phyloP scores from a whole-genome alignment of 2,888 invertebrate species.

The Steinernema hermaphroditum region DNA sequence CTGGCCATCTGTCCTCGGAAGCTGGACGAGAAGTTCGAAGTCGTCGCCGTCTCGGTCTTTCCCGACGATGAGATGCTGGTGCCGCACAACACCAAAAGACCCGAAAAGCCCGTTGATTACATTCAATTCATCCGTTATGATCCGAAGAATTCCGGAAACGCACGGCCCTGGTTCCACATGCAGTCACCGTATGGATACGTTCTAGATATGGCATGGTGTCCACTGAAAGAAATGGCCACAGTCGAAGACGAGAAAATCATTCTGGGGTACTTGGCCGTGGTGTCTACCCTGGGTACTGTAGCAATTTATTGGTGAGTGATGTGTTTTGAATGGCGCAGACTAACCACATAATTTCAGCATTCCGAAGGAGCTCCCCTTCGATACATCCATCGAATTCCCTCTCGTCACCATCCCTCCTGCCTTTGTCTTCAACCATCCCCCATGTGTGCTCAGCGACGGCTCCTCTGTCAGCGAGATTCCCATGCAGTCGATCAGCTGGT shows the following conservation, averaged over 20 bases:
- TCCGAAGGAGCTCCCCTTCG: not conserved
- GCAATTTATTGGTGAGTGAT: not conserved
- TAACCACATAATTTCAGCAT: not conserved
- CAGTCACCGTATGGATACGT: slow-evolving; percentile 17
- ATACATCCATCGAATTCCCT: not conserved
- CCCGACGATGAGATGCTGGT: slow-evolving; percentile 16
- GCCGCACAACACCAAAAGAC: not conserved
- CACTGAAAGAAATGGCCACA: not conserved
- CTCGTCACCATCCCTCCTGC: not conserved
- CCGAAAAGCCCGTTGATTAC: not conserved
- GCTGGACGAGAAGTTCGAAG: slow-evolving; percentile 3
- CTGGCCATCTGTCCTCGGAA: slow-evolving; percentile 40
- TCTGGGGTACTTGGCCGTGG: slow-evolving; percentile 36
- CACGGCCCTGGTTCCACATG: slow-evolving; percentile 30
- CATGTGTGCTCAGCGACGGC: not conserved
- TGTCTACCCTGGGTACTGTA: not conserved
- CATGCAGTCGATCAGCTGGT: slow-evolving; percentile 40
- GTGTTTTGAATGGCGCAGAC: too few species aligned
- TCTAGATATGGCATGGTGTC: slow-evolving; percentile 37
- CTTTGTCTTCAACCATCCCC: not conserved
- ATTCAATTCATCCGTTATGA: slow-evolving; percentile 10
- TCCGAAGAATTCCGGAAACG: slow-evolving; percentile 24
- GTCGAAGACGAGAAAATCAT: not conserved
- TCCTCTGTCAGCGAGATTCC: slow-evolving; percentile 33
- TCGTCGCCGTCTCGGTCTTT: not conserved